These are phyloP conservation scores for Ennomos quercinarius DNA, from an alignment of 2,888 invertebrate genomes.

Conservation along the genomic window DNA sequence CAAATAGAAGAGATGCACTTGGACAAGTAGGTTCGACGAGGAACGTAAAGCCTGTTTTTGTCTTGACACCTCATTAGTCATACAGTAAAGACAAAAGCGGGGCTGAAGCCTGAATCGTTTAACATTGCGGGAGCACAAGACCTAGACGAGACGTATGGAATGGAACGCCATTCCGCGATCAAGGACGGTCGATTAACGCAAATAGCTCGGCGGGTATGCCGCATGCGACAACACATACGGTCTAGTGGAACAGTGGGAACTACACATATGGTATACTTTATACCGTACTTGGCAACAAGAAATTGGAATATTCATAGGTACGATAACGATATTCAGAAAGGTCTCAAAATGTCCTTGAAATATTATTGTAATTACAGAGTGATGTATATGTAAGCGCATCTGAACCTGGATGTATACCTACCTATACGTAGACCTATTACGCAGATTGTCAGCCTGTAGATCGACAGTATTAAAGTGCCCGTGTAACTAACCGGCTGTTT, in stretches of 20 bases:
- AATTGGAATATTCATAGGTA: slow-evolving; percentile 3
- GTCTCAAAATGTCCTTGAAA: slow-evolving; percentile 15
- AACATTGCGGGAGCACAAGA: slow-evolving; percentile 1
- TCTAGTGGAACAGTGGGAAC: slow-evolving; percentile 19
- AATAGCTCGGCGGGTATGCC: slow-evolving; percentile 30
- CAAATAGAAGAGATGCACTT: too few relatives aligned
- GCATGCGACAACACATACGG: slow-evolving; percentile 31
- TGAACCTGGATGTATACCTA: too few relatives aligned
- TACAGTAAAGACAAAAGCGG: neutral
- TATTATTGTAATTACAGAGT: slow-evolving; percentile 3
- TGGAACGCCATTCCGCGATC: slow-evolving; percentile 21
- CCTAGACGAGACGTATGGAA: neutral
- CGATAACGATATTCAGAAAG: neutral
- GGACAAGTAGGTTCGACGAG: too few relatives aligned
- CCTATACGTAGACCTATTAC: too few relatives aligned
- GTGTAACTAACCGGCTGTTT: too few relatives aligned
- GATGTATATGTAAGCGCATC: too few relatives aligned
- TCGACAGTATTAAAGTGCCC: too few relatives aligned
- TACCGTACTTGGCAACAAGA: slow-evolving; percentile 21
- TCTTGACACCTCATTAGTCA: neutral
- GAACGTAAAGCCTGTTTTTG: too few relatives aligned
- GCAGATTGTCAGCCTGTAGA: too few relatives aligned
- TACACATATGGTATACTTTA: slow-evolving; percentile 17
- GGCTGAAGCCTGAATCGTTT: slow-evolving; percentile 1
- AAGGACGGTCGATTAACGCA: slow-evolving; percentile 34